Evolutionary conservation across 1,140 invertebrate genomes (phyloP), one percentile per base, ranked within the genome.

Genomic region (Hycleus phaleratus): DNA sequence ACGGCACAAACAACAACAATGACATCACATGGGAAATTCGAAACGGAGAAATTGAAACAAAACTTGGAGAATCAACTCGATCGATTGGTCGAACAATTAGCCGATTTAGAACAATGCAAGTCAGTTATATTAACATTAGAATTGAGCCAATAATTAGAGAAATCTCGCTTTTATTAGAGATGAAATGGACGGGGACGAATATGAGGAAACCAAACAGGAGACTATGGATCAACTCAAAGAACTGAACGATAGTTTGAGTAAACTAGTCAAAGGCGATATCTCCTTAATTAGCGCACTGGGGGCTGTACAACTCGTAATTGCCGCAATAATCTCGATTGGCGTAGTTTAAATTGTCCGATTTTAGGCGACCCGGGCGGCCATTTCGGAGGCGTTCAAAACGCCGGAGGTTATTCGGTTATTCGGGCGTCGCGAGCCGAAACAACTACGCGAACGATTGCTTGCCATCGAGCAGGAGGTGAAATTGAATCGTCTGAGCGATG

Each of bases 391-490:
- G 5, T 90, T 90, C 67, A 79, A 87, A 73, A 90, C 87, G 4
- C 87, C 88, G 26, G 86, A 86, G 72, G 84, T 90, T 1, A 89
- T 90, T 18, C 71, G 79, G 66, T 78, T 90, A 74, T 90, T 90
- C 81, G 86, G 85, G 8, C 85, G 82, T 67, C 81, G 84, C 63
- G 85, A 90, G 66, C 85, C 86, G n/a, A 79, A 78, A 24, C 81
- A 83, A 67, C 73, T 90, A 32, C 68, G 84, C 58, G 76, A 86
- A 61, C 76, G 81, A 65, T 69, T 89, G 12, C 64, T 73, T 9
- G 75, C 82, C 62, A 75, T 85, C 47, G 77, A 82, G 32, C 67
- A 77, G 46, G 76, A 82, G 56, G 51, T 74, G 0, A 81, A 79
- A 68, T 65, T 81, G 5, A 79, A 78, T 25, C 81, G 80, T 68